Conservation (phyloP, 1,140 invertebrate species). For the Kradibia gibbosae region DNA sequence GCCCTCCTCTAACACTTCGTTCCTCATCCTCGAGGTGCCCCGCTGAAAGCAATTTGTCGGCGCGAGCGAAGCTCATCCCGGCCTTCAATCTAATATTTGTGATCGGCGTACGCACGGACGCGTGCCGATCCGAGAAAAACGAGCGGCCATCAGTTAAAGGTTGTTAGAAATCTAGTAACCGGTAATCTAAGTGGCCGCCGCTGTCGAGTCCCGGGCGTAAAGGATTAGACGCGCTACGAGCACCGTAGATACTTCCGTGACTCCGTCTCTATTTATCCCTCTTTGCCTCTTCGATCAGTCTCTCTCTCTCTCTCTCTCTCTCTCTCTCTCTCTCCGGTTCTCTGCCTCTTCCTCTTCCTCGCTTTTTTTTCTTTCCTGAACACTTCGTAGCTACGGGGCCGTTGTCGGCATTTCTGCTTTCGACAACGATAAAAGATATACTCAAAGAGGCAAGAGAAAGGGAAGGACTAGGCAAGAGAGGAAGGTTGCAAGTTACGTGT, state of each 20-base stretch:
- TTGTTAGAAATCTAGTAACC: slow-evolving; percentile 62
- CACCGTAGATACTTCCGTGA: slow-evolving; percentile 24
- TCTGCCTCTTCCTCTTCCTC: not conserved
- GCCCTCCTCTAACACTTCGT: slow-evolving; percentile 26
- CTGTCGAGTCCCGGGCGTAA: slow-evolving; percentile 9
- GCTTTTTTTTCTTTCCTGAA: too few species aligned
- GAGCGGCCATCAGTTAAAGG: slow-evolving; percentile 60
- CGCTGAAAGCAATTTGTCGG: slow-evolving; percentile 57
- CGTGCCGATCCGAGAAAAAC: slow-evolving; percentile 53
- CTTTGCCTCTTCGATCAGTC: too few species aligned
- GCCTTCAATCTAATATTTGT: slow-evolving; percentile 61
- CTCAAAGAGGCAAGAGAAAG: not conserved
- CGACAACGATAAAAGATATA: slow-evolving; percentile 37
- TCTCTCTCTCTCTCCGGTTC: slow-evolving; percentile 6
- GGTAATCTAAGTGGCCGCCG: slow-evolving; percentile 55
- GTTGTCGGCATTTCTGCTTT: slow-evolving; percentile 17
- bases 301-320: too few species aligned
- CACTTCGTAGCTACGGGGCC: not conserved
- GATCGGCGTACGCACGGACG: slow-evolving; percentile 53
- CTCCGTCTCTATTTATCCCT: too few species aligned
- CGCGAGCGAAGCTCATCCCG: slow-evolving; percentile 54
- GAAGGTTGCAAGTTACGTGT: not conserved
- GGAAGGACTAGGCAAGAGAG: not conserved
- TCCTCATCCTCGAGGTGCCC: not conserved
- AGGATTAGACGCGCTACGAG: slow-evolving; percentile 12